Percentiles rank a stretch among this genome's conserved stretches.
Evolutionary conservation across 2,888 invertebrate species (phyloP).

Genomic region (Stratiomys singularior): DNA sequence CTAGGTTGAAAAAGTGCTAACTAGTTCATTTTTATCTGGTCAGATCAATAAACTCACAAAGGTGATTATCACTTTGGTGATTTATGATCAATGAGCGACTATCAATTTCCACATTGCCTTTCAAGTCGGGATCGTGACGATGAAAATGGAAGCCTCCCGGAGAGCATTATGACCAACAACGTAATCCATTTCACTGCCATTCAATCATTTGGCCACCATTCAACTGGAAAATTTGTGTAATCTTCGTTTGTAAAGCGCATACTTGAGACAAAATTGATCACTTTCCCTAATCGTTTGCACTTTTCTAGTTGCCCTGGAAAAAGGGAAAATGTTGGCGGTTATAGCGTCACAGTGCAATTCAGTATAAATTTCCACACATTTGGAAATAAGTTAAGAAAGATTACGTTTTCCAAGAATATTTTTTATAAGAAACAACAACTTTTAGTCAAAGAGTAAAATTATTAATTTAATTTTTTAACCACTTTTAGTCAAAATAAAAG

Average conservation of each 20-base stretch:
- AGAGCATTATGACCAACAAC: not conserved
- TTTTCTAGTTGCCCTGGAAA: not conserved
- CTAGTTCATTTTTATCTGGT: not conserved
- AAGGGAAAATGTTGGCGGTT: not conserved
- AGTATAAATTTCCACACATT: no score
- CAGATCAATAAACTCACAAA: not conserved
- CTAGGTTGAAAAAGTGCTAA: conserved; percentile 6
- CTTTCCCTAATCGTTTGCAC: conserved; percentile 5
- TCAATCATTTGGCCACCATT: not conserved
- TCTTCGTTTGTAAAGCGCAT: not conserved
- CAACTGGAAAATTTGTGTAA: not conserved
- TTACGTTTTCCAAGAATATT: no score
- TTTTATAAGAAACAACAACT: no score
- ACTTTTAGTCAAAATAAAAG: no score
- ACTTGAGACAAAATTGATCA: not conserved
- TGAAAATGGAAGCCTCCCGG: not conserved
- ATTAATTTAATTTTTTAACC: no score
- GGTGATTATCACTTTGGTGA: conserved; percentile 15
- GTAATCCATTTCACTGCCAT: not conserved
- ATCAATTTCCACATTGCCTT: not conserved
- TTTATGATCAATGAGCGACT: not conserved
- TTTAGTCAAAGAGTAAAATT: no score
- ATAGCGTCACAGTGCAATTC: no score
- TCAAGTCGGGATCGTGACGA: conserved; percentile 32
- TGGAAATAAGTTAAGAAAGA: no score